A percentile compares a stretch with the other conserved stretches of the same genome.
These are phyloP conservation scores for Trachelus iudaicus DNA, from an alignment of 2,888 invertebrate genomes.

Conservation along the genomic window DNA sequence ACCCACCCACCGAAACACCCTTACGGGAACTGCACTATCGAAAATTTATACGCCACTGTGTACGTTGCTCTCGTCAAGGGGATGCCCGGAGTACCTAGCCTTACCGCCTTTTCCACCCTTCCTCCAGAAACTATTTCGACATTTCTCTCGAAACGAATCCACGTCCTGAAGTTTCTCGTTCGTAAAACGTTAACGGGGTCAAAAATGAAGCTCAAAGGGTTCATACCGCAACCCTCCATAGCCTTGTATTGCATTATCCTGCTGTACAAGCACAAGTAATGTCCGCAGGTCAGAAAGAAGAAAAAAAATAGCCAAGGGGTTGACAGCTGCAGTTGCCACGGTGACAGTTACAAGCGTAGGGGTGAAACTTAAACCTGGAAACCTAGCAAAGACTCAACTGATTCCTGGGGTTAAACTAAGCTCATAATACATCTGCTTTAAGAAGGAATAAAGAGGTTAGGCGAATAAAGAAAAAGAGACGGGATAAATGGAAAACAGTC, in stretches of 20 bases:
- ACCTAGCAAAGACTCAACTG: slow-evolving; percentile 48
- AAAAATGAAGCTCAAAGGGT: not conserved
- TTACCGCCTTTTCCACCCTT: not conserved
- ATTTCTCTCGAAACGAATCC: not conserved
- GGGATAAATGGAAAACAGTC: not conserved
- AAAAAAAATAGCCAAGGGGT: not conserved
- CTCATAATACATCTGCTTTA: slow-evolving; percentile 20
- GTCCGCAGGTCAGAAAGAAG: not conserved
- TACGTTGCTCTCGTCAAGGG: not conserved
- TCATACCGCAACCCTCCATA: not conserved
- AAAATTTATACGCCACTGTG: slow-evolving; percentile 4
- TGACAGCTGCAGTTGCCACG: slow-evolving; percentile 13
- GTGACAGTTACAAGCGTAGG: slow-evolving; percentile 47
- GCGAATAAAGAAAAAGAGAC: not conserved
- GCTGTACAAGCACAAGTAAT: not conserved
- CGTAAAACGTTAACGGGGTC: not conserved
- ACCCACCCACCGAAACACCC: not conserved
- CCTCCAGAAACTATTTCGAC: not conserved
- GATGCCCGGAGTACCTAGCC: not conserved
- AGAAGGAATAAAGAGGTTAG: not conserved
- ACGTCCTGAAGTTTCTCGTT: not conserved
- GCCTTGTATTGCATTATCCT: not conserved
- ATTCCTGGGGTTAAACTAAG: slow-evolving; percentile 53
- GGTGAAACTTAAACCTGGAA: slow-evolving; percentile 54
- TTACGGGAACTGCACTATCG: not conserved